These are phyloP conservation scores for Quiscalus mexicanus DNA, from an alignment of 2,113 vertebrate species.

Conservation along the genomic window DNA sequence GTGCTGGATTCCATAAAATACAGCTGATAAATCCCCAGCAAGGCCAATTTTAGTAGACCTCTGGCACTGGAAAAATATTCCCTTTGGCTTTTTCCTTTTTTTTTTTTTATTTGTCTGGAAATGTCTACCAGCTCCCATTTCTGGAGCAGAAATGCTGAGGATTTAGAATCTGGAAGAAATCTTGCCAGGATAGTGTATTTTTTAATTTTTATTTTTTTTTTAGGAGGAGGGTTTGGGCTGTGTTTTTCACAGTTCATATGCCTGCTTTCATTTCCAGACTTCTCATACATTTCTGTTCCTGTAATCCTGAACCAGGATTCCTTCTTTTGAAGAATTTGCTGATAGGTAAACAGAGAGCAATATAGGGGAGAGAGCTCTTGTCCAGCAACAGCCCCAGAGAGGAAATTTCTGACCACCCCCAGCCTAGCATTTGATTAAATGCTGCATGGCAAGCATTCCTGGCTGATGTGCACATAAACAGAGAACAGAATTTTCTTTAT, in stretches of 20 bases:
- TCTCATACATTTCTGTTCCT: conserved; percentile 12
- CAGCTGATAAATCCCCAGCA: not conserved
- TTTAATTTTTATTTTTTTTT: not conserved
- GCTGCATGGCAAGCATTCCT: conserved; percentile 37
- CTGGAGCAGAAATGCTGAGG: not conserved
- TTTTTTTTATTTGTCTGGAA: not conserved
- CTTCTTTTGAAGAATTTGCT: not conserved
- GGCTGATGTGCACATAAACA: conserved; percentile 13
- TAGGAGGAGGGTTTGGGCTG: not conserved
- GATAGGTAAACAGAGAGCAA: not conserved
- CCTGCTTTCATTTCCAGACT: conserved; percentile 32
- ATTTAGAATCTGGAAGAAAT: not conserved
- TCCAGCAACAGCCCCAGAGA: not conserved
- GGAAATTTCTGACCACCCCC: conserved; percentile 24
- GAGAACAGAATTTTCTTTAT: not conserved
- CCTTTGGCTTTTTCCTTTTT: not conserved
- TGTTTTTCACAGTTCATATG: conserved; percentile 40
- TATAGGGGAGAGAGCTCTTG: not conserved
- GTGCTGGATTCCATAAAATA: not conserved
- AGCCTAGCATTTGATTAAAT: conserved; percentile 33
- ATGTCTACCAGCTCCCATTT: conserved; percentile 6
- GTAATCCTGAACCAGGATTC: conserved; percentile 9
- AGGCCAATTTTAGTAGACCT: not conserved
- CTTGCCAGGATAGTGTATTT: not conserved
- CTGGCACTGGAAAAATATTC: not conserved